Evolutionary conservation across 2,888 invertebrate species (phyloP).

Genomic region (Ctenicera cuprea): DNA sequence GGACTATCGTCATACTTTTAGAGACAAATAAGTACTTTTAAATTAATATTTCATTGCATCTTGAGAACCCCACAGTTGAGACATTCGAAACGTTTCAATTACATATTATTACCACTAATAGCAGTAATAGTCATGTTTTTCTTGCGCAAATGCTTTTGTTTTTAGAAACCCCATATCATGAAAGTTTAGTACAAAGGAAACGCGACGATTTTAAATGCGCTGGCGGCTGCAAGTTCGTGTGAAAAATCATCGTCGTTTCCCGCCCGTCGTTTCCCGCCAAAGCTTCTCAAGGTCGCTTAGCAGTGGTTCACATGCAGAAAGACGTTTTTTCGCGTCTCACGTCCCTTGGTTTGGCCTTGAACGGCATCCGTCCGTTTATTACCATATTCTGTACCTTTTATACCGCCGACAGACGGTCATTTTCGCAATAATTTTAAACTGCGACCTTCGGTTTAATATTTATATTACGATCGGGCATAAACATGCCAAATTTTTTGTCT

Average conservation of each 20-base stretch:
- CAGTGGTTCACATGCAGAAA: slow-evolving; percentile 37
- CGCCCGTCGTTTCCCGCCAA: slow-evolving; percentile 39
- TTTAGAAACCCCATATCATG: background rate
- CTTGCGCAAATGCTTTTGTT: background rate
- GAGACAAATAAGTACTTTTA: slow-evolving; percentile 19
- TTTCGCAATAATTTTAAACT: slow-evolving; percentile 30
- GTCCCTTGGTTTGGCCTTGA: slow-evolving; percentile 42
- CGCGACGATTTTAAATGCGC: background rate
- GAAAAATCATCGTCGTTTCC: slow-evolving; percentile 24
- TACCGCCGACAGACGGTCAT: slow-evolving; percentile 36
- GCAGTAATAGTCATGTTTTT: too few relatives aligned
- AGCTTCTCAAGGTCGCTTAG: slow-evolving; percentile 35
- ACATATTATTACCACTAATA: slow-evolving; percentile 15
- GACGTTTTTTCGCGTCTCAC: slow-evolving; percentile 40
- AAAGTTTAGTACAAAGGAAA: background rate
- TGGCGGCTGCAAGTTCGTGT: slow-evolving; percentile 8
- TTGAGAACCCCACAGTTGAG: slow-evolving; percentile 29
- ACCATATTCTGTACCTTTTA: slow-evolving; percentile 42
- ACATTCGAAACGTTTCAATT: slow-evolving; percentile 11
- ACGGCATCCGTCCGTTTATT: slow-evolving; percentile 38
- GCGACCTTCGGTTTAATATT: slow-evolving; percentile 35
- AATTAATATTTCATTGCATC: slow-evolving; percentile 35
- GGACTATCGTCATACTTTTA: slow-evolving; percentile 14
- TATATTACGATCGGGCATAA: slow-evolving; percentile 27
- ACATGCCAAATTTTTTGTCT: slow-evolving; percentile 19